A percentile compares a stretch with the other conserved stretches of the same genome.
Conservation (phyloP, 35 echinoderm and acorn worm species). For the Lytechinus pictus region DNA sequence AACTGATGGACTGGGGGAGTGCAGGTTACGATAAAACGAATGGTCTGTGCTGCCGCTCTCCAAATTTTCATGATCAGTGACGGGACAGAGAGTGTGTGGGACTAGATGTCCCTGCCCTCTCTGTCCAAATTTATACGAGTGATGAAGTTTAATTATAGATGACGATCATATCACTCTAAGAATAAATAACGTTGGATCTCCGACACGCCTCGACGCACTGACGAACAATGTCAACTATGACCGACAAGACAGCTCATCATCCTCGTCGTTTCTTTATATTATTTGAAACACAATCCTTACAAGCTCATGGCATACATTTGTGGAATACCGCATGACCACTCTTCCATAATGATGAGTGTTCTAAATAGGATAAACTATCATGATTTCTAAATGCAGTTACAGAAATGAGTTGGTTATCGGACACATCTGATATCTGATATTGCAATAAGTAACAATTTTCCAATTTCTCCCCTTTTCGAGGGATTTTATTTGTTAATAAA, state of each 20-base stretch:
- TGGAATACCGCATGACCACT: not conserved
- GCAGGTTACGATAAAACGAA: too few species aligned
- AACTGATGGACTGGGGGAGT: too few species aligned
- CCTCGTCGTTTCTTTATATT: not conserved
- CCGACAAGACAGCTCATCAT: not conserved
- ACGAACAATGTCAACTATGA: not conserved
- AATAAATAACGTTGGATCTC: not conserved
- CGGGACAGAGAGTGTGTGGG: too few species aligned
- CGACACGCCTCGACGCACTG: not conserved
- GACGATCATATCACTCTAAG: not conserved
- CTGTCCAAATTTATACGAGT: not conserved
- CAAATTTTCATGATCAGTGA: too few species aligned
- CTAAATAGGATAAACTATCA: not conserved
- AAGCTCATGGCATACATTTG: not conserved
- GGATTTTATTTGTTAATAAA: too few species aligned
- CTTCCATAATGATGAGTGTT: not conserved
- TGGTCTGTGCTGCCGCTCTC: too few species aligned
- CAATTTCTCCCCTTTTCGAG: too few species aligned
- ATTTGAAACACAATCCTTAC: not conserved
- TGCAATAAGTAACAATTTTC: too few species aligned
- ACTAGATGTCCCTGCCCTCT: not conserved
- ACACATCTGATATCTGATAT: too few species aligned
- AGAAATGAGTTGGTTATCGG: too few species aligned
- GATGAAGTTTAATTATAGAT: not conserved
- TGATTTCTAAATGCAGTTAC: too few species aligned